Conservation (phyloP, 35 echinoderm and acorn worm species). For the Lytechinus variegatus region DNA sequence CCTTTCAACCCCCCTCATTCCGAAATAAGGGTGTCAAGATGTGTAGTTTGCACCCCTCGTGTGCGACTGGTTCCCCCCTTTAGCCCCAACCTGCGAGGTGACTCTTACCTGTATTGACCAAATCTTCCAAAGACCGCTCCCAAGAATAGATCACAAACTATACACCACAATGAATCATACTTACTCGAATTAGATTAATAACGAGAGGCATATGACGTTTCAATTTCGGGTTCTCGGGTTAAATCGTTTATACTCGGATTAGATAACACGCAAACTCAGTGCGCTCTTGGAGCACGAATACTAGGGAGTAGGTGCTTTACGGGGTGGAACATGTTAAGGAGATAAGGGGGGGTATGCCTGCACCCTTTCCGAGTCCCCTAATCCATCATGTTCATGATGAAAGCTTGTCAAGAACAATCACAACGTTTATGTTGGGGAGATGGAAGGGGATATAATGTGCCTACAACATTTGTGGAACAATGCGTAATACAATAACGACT, state of each 20-base stretch:
- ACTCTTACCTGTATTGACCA: background rate
- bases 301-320: background rate
- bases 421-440: background rate
- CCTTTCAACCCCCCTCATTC: background rate
- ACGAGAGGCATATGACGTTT: background rate
- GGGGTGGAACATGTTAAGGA: background rate
- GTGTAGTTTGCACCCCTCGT: background rate
- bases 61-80: background rate
- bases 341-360: background rate
- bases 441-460: background rate
- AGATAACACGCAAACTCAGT: background rate
- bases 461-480: background rate
- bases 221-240: conserved; percentile 1
- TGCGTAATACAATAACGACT: background rate
- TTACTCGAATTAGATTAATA: background rate
- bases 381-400: background rate
- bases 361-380: background rate
- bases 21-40: background rate
- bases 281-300: background rate
- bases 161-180: background rate
- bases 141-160: conserved; percentile 12
- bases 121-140: background rate
- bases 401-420: background rate
- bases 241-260: background rate
- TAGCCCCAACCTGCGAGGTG: background rate